Base-by-base conservation (phyloP, 2,113 vertebrate species). In the Abramis brama region DNA sequence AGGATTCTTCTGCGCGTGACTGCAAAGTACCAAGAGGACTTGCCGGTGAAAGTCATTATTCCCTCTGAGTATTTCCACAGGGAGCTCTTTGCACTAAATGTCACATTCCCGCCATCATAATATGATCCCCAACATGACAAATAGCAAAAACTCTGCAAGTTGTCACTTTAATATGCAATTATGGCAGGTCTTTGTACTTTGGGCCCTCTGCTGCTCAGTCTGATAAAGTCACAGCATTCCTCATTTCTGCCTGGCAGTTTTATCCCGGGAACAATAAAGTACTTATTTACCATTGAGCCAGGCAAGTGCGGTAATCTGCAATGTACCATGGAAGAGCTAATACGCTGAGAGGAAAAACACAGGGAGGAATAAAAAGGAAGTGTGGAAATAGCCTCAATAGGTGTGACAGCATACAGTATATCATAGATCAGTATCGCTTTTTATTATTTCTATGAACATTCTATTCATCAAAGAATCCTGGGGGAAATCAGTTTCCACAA, bases 121-220 rank as follows among this genome's bases (percentile, higher is more conserved):
- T 62, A 70, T 75, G 76, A 79, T 85, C 60, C 4, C n/a, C 57
- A n/a, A 78, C 27, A 66, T 85, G 86, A 89, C 57, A 62, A 82
- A 89, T 83, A 85, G 66, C 47, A 25, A 71, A 60, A 64, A 62
- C 85, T 85, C 78, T 77, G 66, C 76, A 68, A 85, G 71, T 71
- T 87, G 87, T 90, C 87, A 89, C 64, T 82, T 89, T 86, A 89
- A 89, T 87, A 90, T 86, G 78, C 86, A 85, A 84, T 76, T 89
- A 89, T 86, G 82, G 74, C 47, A 86, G 71, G 87, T 85, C 76
- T 45, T n/a, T 80, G 68, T 87, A 43, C 80, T 83, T 86, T 66
- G 55, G 82, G 55, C 73, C 59, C 47, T 81, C 78, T 79, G 59
- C 84, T 75, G 87, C 88, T 89, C 59, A 13, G 86, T 71, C 85